Percentiles rank a stretch among this genome's conserved stretches.
Evolutionary conservation across 2,113 vertebrate species (phyloP).

Genomic region (Daphoenositta chrysoptera): DNA sequence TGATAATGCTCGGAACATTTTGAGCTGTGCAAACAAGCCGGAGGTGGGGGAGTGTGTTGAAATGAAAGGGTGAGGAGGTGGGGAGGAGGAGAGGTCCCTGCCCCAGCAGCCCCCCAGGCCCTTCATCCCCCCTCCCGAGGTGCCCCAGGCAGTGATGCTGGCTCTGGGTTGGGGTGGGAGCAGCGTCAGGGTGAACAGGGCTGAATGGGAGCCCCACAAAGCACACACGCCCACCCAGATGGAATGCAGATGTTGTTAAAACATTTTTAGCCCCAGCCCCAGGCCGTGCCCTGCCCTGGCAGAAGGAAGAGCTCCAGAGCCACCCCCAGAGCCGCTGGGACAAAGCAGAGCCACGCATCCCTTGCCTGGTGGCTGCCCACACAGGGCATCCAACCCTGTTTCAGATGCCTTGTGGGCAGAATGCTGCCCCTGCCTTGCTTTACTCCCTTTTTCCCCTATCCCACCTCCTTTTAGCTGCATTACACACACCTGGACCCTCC

Average conservation of each 20-base stretch:
- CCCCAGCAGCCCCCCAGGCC: neutral
- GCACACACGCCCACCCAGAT: neutral
- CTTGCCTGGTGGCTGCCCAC: neutral
- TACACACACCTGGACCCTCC: neutral
- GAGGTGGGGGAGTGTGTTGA: slow-evolving; percentile 23
- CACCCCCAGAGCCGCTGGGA: accelerated
- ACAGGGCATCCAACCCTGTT: neutral
- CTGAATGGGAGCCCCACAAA: neutral
- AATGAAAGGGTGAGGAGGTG: neutral
- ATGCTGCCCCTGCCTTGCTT: neutral
- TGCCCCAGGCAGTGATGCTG: neutral
- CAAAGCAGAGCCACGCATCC: accelerated
- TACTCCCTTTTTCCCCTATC: neutral
- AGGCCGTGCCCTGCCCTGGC: neutral
- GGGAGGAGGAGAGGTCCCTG: neutral
- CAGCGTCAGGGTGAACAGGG: neutral
- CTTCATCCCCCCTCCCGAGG: neutral
- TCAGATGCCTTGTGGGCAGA: neutral
- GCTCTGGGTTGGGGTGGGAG: neutral
- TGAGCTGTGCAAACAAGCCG: slow-evolving; percentile 38
- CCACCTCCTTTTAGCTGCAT: neutral
- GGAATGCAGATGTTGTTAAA: neutral
- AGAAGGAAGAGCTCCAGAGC: neutral
- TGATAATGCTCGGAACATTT: slow-evolving; percentile 38
- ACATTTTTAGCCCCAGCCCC: neutral